Evolutionary conservation across 2,113 vertebrate species (phyloP), one percentile per base, ranked within the genome.

Genomic region (Nothobranchius furzeri): DNA sequence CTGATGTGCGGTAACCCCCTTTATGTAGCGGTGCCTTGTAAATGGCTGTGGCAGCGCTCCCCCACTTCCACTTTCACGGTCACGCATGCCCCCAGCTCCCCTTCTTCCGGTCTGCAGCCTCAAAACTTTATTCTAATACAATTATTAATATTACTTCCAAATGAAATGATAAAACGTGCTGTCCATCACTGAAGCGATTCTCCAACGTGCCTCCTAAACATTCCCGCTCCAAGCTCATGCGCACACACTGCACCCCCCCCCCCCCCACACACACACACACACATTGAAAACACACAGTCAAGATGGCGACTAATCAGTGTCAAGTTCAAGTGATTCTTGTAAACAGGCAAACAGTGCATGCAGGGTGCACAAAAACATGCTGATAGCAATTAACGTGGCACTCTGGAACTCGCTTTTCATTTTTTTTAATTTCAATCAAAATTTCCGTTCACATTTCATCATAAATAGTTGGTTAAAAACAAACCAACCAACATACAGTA

Each of bases 381-480:
- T 66, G 62, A 66, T 69, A 86, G 83, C 45, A 91, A 89, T 85
- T 56, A 85, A 90, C 63, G 73, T 77, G 49, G 75, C 66, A 90
- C 84, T 78, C 86, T 78, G 81, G 72, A 66, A 85, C 68, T 74
- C 64, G 79, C 79, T 89, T 90, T 92, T 92, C 87, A 89, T 78
- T 91, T 92, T 92, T 91, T 94, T 94, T 93, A 92, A 92, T 94
- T 92, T 92, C 91, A 92, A 75, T 93, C 87, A 90, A 91, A 92
- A 91, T 88, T 86, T 88, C 85, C 68, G 78, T 91, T 93, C 91
- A 94, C 92, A 93, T 92, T 91, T 89, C 81, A 61, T 91, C 90
- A 92, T 92, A 86, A 92, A 92, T 91, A 91, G 90, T 92, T 90
- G 89, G 90, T 92, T 20, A 86, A 90, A 45, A 91, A 91, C 90